phyloP scores from a whole-genome alignment of 2,113 vertebrate species.

The Mormoops blainvillei region DNA sequence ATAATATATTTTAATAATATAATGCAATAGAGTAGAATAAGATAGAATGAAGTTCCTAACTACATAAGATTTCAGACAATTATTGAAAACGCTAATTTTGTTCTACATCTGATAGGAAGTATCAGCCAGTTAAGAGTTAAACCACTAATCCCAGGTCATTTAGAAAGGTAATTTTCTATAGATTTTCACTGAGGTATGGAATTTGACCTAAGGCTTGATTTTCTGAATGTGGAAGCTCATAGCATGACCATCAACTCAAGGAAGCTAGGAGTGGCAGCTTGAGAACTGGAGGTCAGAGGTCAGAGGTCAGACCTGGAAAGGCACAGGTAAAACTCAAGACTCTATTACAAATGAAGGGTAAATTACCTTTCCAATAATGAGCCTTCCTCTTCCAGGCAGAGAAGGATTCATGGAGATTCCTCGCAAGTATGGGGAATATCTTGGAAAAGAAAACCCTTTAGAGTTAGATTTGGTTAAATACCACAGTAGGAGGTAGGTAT shows the following conservation, averaged over 20 bases:
- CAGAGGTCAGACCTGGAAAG: constrained; percentile 58
- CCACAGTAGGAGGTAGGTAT: background rate
- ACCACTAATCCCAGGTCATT: constrained; percentile 50
- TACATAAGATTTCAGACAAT: background rate
- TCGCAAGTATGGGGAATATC: background rate
- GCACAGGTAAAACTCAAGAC: constrained; percentile 72
- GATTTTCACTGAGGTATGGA: constrained; percentile 56
- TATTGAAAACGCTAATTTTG: background rate
- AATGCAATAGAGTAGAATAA: background rate
- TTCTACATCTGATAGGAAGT: constrained; percentile 24
- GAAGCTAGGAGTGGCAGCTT: constrained; percentile 60
- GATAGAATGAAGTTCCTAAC: background rate
- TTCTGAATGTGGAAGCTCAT: constrained; percentile 58
- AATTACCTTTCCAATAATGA: constrained; percentile 67
- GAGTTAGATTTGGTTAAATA: background rate
- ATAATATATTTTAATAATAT: background rate
- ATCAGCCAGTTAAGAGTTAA: constrained; percentile 14
- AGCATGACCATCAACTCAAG: constrained; percentile 67
- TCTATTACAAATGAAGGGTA: constrained; percentile 61
- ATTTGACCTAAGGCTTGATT: constrained; percentile 67
- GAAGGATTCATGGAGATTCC: constrained; percentile 55
- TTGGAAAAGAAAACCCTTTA: constrained; percentile 36
- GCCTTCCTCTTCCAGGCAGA: constrained; percentile 48
- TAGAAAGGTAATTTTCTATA: constrained; percentile 66
- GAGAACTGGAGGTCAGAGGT: constrained; percentile 67